A percentile compares a stretch with the other conserved stretches of the same genome.
phyloP scores from a whole-genome alignment of 2,888 invertebrate genomes.

The Orthosia cruda region DNA sequence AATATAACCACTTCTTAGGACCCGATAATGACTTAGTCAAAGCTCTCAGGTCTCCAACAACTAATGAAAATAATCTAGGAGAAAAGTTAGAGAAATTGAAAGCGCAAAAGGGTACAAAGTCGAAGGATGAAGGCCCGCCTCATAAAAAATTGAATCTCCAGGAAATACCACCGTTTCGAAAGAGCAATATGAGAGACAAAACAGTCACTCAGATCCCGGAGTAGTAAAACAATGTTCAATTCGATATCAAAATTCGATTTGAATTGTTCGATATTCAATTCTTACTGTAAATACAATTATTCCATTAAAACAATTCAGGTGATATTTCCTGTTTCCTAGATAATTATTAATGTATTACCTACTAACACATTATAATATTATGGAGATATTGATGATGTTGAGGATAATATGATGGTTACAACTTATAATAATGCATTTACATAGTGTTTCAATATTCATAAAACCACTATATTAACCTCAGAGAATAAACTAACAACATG shows the following conservation, averaged over 20 bases:
- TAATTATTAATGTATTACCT: slow-evolving; percentile 67
- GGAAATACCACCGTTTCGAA: slow-evolving; percentile 91
- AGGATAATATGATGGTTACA: slow-evolving; percentile 76
- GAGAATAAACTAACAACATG: slow-evolving; percentile 39
- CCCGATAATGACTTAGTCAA: slow-evolving; percentile 91
- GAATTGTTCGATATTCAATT: slow-evolving; percentile 2
- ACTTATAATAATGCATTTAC: slow-evolving; percentile 45
- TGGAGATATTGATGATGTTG: slow-evolving; percentile 72
- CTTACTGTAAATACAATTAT: slow-evolving; percentile 49
- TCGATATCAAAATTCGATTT: no score
- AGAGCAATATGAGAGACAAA: slow-evolving; percentile 81
- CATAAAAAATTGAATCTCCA: slow-evolving; percentile 90
- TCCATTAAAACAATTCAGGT: slow-evolving; percentile 64
- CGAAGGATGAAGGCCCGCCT: slow-evolving; percentile 91
- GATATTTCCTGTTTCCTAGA: slow-evolving; percentile 79
- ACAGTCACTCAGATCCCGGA: slow-evolving; percentile 73
- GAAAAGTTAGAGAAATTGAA: slow-evolving; percentile 86
- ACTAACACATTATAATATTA: slow-evolving; percentile 71
- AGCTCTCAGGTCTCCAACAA: slow-evolving; percentile 89
- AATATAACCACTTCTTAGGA: slow-evolving; percentile 95
- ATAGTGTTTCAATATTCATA: slow-evolving; percentile 53
- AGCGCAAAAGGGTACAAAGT: slow-evolving; percentile 88
- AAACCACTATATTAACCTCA: slow-evolving; percentile 75
- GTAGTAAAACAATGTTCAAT: slow-evolving; percentile 45
- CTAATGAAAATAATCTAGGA: slow-evolving; percentile 83